Base-by-base conservation (phyloP, 1,140 invertebrate species). In the Ostrea edulis region DNA sequence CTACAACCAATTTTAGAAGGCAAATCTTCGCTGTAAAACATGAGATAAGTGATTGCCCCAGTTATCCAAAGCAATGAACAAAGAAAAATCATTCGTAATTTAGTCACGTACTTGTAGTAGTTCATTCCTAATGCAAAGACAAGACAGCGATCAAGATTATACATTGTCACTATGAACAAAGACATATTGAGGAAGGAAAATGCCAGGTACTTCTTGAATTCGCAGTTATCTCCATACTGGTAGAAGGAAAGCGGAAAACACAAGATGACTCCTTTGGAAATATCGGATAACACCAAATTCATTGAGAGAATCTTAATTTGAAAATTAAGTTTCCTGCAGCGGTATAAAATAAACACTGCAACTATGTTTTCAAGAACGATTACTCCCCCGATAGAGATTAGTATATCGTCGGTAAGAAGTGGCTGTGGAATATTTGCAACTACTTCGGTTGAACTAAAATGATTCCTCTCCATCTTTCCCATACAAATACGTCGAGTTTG, bases 241-340 rank as follows among this genome's bases (percentile, higher is more conserved):
- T 71, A 71, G 22, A 71, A 22, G 65, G 65, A 71, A 25, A 71
- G 65, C n/a, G 65, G 65, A 22, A 71, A 25, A 25, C 65, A 71
- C 65, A 71, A 71, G 22, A 71, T 25, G 11, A 12, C 22, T 11
- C 65, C 65, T 8, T 22, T 71, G 65, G 65, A 25, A 25, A 71
- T 71, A 25, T 71, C 65, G 5, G 65, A 71, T 12, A 25, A 12
- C n/a, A 22, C 65, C 25, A 71, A 29, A 71, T 71, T 71, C 65
- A 71, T 71, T 9, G 65, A 71, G 4, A 71, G 22, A 25, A 71
- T 25, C 65, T 71, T 71, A 3, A 71, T 12, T 29, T 71, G 65
- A 71, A 71, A 71, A 22, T 71, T 71, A 25, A 71, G 65, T 29
- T 12, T 71, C 22, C 22, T 71, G 22, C 65, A 71, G 8, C 65